phyloP scores from a whole-genome alignment of 2,888 invertebrate genomes.

The Lithosia quadra region DNA sequence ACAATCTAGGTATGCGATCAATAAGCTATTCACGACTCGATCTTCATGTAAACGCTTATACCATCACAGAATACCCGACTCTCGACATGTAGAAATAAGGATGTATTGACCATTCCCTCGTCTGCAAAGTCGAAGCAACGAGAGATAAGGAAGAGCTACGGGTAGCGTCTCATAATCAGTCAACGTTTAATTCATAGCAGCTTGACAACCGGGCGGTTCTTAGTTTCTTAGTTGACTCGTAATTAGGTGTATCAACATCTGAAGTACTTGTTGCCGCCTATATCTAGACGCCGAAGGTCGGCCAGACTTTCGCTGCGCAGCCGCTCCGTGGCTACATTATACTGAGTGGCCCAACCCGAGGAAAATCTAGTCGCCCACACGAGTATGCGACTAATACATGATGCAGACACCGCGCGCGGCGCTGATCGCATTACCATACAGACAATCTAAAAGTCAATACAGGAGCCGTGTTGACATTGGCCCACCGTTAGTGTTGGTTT shows the following conservation, averaged over 20 bases:
- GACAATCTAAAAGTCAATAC: constrained; percentile 70
- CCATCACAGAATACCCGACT: constrained; percentile 29
- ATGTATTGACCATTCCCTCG: constrained; percentile 27
- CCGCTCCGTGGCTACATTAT: constrained; percentile 67
- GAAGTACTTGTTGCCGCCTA: constrained; percentile 75
- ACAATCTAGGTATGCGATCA: constrained; percentile 62
- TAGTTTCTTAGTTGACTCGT: constrained; percentile 62
- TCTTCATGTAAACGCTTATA: constrained; percentile 27
- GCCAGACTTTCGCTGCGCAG: constrained; percentile 82
- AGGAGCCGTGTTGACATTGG: constrained; percentile 84
- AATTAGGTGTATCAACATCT: constrained; percentile 74
- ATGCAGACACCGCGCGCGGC: constrained; percentile 57
- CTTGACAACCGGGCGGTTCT: constrained; percentile 43
- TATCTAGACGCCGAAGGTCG: constrained; percentile 84
- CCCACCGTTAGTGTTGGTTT: constrained; percentile 78
- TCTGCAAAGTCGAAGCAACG: constrained; percentile 31
- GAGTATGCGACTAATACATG: constrained; percentile 64
- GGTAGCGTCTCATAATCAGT: constrained; percentile 50
- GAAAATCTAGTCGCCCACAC: constrained; percentile 83
- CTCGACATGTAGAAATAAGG: constrained; percentile 35
- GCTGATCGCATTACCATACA: constrained; percentile 73
- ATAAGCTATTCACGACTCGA: constrained; percentile 40
- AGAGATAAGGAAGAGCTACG: constrained; percentile 42
- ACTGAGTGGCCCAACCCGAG: constrained; percentile 74
- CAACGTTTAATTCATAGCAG: constrained; percentile 43